These are phyloP conservation scores for Ectemnius continuus DNA, from an alignment of 2,888 invertebrate genomes.

Conservation along the genomic window DNA sequence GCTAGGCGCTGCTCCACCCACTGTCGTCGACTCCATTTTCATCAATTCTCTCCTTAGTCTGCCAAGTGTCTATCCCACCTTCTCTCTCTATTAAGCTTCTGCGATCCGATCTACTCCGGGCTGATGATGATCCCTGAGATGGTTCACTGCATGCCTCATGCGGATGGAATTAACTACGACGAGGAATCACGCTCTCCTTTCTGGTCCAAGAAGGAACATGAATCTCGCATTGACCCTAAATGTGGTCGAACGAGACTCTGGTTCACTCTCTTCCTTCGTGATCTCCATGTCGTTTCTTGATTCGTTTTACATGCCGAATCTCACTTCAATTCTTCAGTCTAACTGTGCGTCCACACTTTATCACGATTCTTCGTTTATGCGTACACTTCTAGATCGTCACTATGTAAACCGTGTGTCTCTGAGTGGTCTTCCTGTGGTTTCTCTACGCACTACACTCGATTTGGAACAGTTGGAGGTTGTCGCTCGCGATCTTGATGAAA, in stretches of 20 bases:
- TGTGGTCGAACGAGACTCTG: slow-evolving; percentile 25
- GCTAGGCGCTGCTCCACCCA: slow-evolving; percentile 64
- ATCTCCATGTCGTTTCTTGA: slow-evolving; percentile 48
- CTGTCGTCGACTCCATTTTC: slow-evolving; percentile 71
- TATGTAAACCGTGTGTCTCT: too few relatives aligned
- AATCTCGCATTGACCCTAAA: slow-evolving; percentile 50
- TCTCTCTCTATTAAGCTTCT: slow-evolving; percentile 30
- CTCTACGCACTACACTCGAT: slow-evolving; percentile 47
- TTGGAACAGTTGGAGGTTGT: slow-evolving; percentile 41
- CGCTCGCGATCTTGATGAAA: slow-evolving; percentile 45
- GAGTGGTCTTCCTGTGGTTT: background rate
- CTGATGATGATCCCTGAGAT: slow-evolving; percentile 52
- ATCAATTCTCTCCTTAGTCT: slow-evolving; percentile 27
- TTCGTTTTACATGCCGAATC: slow-evolving; percentile 27
- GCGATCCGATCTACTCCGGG: slow-evolving; percentile 32
- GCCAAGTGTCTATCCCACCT: slow-evolving; percentile 6
- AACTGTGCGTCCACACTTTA: slow-evolving; percentile 26
- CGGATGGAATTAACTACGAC: slow-evolving; percentile 19
- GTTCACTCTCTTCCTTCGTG: slow-evolving; percentile 27
- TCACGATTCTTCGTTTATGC: background rate
- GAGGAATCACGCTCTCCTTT: slow-evolving; percentile 57
- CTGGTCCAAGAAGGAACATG: slow-evolving; percentile 65
- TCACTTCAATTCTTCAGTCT: slow-evolving; percentile 7
- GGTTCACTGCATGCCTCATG: slow-evolving; percentile 55
- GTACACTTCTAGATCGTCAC: background rate